Evolutionary conservation across 2,113 vertebrate genomes (phyloP).

Genomic region (Corythornis vintsioides): DNA sequence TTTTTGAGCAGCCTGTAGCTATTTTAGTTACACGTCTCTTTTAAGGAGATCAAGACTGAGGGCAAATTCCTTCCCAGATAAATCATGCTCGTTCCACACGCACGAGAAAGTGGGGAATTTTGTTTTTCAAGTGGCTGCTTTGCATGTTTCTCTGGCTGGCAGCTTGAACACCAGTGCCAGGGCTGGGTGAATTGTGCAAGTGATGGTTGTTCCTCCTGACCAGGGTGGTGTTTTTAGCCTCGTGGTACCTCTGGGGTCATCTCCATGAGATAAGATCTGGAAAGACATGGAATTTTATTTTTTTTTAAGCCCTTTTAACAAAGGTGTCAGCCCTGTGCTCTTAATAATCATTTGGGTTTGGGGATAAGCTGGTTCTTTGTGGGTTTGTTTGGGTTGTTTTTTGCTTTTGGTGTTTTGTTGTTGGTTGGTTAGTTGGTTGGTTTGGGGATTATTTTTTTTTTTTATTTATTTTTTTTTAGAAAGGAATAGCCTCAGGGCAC

Average conservation of each 20-base stretch:
- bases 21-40: conserved; percentile 53
- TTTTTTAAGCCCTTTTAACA: neutral
- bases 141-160: conserved; percentile 45
- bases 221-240: neutral
- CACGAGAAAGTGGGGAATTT: conserved; percentile 58
- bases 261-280: neutral
- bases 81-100: conserved; percentile 63
- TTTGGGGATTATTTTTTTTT: neutral
- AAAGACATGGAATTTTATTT: neutral
- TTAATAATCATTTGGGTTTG: neutral
- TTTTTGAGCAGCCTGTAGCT: neutral
- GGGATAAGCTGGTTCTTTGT: neutral
- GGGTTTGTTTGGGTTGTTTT: neutral
- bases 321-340: neutral
- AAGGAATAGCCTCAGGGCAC: neutral
- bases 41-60: conserved; percentile 60
- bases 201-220: fast-evolving
- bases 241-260: neutral
- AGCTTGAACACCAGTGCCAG: neutral
- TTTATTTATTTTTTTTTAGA: neutral
- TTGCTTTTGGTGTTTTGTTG: neutral
- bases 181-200: neutral
- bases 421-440: too few species aligned
- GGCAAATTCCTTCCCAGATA: conserved; percentile 67
- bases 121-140: conserved; percentile 63